phyloP scores from a whole-genome alignment of 2,797 vertebrate genomes.

The Cirrhinus molitorella region DNA sequence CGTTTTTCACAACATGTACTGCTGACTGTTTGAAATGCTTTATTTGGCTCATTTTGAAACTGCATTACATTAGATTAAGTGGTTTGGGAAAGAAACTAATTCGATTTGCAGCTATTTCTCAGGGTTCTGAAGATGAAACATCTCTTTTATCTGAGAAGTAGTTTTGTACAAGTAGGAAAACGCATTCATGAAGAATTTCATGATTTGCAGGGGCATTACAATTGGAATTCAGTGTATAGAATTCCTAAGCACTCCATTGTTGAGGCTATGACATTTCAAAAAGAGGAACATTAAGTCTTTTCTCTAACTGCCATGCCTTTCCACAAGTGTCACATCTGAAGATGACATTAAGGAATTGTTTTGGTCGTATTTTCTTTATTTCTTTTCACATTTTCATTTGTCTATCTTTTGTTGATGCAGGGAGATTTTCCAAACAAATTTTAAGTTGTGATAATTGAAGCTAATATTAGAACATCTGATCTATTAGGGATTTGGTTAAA shows the following conservation, averaged over 20 bases:
- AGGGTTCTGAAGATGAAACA: conserved; percentile 33
- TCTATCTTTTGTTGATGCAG: not conserved
- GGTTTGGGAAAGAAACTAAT: conserved; percentile 16
- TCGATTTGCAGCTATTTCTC: conserved; percentile 36
- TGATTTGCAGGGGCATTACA: conserved; percentile 33
- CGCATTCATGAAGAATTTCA: conserved; percentile 21
- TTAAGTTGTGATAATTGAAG: not conserved
- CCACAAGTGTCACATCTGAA: not conserved
- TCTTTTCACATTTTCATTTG: not conserved
- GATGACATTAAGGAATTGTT: not conserved
- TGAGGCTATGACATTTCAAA: conserved; percentile 9
- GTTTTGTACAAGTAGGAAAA: conserved; percentile 24
- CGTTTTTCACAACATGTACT: conserved; percentile 38
- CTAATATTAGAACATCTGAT: not conserved
- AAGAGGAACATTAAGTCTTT: not conserved
- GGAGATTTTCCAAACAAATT: conserved; percentile 16
- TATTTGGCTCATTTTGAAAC: conserved; percentile 29
- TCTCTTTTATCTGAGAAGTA: conserved; percentile 16
- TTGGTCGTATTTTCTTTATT: not conserved
- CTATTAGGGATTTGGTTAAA: not conserved
- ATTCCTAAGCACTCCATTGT: conserved; percentile 20
- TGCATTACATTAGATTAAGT: conserved; percentile 16
- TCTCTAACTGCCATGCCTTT: conserved; percentile 46
- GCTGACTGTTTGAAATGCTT: conserved; percentile 36
- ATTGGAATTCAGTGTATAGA: conserved; percentile 16